Evolutionary conservation across 1,140 invertebrate species (phyloP).

Genomic region (Holotrichia oblita): DNA sequence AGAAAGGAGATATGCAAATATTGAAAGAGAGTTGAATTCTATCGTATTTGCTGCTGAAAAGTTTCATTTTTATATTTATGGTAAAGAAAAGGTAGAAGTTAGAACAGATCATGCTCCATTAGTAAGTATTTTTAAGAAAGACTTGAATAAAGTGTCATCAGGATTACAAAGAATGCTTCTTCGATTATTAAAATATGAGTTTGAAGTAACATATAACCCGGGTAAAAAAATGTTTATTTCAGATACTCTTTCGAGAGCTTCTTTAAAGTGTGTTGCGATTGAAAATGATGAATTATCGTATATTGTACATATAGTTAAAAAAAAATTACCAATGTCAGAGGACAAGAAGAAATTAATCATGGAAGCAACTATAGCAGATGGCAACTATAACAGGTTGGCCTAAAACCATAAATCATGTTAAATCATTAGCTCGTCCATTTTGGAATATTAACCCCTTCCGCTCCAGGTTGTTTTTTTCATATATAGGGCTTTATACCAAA

Average conservation of each 20-base stretch:
- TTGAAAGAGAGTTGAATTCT: conserved; percentile 62
- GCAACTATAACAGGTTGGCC: background rate
- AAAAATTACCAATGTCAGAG: background rate
- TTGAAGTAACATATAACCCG: conserved; percentile 54
- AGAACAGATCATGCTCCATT: conserved; percentile 60
- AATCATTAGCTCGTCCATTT: background rate
- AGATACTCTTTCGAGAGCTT: conserved; percentile 49
- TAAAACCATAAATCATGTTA: background rate
- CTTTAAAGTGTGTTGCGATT: background rate
- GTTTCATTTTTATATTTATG: conserved; percentile 59
- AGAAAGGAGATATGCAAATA: conserved; percentile 56
- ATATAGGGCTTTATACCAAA: too few species aligned
- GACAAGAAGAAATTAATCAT: background rate
- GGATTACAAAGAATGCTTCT: conserved; percentile 55
- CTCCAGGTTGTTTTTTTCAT: too few species aligned
- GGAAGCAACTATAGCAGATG: background rate
- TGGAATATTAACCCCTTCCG: too few species aligned
- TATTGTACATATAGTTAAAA: background rate
- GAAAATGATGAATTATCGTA: background rate
- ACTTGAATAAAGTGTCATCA: conserved; percentile 47
- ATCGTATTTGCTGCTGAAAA: conserved; percentile 58
- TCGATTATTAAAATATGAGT: conserved; percentile 51
- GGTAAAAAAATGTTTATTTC: conserved; percentile 50
- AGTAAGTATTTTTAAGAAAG: conserved; percentile 20
- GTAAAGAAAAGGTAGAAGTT: conserved; percentile 51